Percentiles rank a stretch among this genome's conserved stretches.
These are phyloP conservation scores for Nesometra sesokonis DNA, from an alignment of 35 echinoderm and acorn worm genomes.

Conservation along the genomic window DNA sequence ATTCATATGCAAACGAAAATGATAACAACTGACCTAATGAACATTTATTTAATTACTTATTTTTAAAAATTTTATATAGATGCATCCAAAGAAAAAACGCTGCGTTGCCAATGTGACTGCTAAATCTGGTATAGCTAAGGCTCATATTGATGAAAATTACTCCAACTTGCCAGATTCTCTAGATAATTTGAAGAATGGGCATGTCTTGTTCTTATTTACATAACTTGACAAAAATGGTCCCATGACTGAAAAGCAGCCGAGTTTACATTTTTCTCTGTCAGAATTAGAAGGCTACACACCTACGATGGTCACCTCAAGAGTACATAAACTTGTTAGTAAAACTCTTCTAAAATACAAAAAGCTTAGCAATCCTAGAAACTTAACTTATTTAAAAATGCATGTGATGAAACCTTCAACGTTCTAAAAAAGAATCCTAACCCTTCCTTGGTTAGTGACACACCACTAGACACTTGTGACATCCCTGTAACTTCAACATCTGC, in stretches of 20 bases:
- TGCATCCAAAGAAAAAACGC: too few species aligned
- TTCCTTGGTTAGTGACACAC: neutral
- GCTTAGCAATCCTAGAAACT: slow-evolving; percentile 37
- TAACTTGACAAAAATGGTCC: slow-evolving; percentile 15
- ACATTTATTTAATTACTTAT: too few species aligned
- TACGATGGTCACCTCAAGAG: slow-evolving; percentile 6
- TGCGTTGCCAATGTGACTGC: too few species aligned
- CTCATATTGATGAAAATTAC: too few species aligned
- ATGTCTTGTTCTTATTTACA: slow-evolving; percentile 13
- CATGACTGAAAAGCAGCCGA: slow-evolving; percentile 10
- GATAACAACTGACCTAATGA: too few species aligned
- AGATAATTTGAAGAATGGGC: neutral
- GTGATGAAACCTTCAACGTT: slow-evolving; percentile 36
- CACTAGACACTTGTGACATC: neutral
- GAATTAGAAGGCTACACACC: slow-evolving; percentile 2
- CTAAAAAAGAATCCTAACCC: neutral
- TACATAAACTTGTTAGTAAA: slow-evolving; percentile 21
- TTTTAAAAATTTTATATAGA: too few species aligned
- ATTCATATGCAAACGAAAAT: too few species aligned
- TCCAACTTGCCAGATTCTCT: too few species aligned
- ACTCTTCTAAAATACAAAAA: slow-evolving; percentile 31
- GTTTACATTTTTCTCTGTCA: slow-evolving; percentile 15
- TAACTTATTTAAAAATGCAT: slow-evolving; percentile 24
- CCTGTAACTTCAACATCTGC: neutral
- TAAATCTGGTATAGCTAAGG: too few species aligned